Conservation (phyloP, 2,797 vertebrate species). For the Danio tinwini region DNA sequence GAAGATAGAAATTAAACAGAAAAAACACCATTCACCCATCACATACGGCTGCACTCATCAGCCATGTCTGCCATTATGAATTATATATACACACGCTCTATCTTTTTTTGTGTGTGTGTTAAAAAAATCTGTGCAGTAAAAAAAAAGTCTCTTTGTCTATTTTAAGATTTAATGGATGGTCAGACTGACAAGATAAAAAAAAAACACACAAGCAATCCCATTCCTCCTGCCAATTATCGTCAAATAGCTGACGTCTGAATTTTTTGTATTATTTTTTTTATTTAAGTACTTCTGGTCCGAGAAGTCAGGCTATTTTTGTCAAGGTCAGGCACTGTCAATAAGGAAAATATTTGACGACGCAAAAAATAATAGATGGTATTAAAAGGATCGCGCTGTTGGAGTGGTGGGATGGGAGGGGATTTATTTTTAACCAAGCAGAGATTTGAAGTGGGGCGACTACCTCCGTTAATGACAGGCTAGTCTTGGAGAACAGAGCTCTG, state of each 20-base stretch:
- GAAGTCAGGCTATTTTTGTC: slow-evolving; percentile 28
- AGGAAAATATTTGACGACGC: slow-evolving; percentile 19
- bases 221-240: slow-evolving; percentile 42
- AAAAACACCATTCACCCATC: slow-evolving; percentile 5
- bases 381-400: slow-evolving; percentile 6
- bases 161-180: slow-evolving; percentile 45
- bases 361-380: slow-evolving; percentile 25
- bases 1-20: slow-evolving; percentile 40
- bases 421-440: slow-evolving; percentile 54
- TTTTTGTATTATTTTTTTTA: too few species aligned
- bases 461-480: slow-evolving; percentile 55
- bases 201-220: slow-evolving; percentile 20
- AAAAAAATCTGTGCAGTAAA: slow-evolving; percentile 17
- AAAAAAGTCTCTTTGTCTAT: slow-evolving; percentile 47
- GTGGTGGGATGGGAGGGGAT: slow-evolving; percentile 27
- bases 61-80: slow-evolving; percentile 33
- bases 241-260: slow-evolving; percentile 34
- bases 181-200: slow-evolving; percentile 35
- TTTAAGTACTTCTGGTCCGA: background rate
- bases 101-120: slow-evolving; percentile 13
- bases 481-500: slow-evolving; percentile 36
- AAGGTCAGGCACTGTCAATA: slow-evolving; percentile 41
- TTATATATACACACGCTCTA: slow-evolving; percentile 23
- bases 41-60: slow-evolving; percentile 18
- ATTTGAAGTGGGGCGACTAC: slow-evolving; percentile 58